A percentile compares a stretch with the other conserved stretches of the same genome.
Conservation (phyloP, 1,140 invertebrate species). For the Achatina immaculata region DNA sequence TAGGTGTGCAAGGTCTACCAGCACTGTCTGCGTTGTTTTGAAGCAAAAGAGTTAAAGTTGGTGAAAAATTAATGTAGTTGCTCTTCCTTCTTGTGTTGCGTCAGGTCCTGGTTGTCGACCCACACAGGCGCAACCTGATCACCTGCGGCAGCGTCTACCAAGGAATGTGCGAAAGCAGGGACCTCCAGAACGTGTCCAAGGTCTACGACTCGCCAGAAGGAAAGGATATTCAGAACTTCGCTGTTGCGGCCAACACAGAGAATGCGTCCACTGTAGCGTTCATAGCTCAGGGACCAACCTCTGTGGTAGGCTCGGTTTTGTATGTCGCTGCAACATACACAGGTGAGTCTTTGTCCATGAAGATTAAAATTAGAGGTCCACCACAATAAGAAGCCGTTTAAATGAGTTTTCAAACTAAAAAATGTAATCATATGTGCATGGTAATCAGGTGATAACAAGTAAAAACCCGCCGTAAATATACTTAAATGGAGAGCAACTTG, state of each 20-base stretch:
- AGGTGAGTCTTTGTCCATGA: conserved; percentile 27
- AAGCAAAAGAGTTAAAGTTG: too few species aligned
- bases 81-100: too few species aligned
- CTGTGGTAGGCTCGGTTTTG: conserved; percentile 43
- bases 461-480: too few species aligned
- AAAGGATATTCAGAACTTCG: conserved; percentile 76
- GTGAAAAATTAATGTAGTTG: too few species aligned
- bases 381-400: too few species aligned
- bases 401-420: too few species aligned
- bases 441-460: too few species aligned
- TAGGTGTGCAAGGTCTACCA: too few species aligned
- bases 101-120: conserved; percentile 86
- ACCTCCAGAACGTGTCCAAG: conserved; percentile 89
- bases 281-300: conserved; percentile 83
- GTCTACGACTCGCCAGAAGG: conserved; percentile 84
- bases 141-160: conserved; percentile 90
- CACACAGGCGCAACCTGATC: conserved; percentile 87
- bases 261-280: conserved; percentile 96
- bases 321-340: conserved; percentile 59
- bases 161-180: conserved; percentile 90
- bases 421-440: too few species aligned
- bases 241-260: conserved; percentile 94
- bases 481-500: too few species aligned
- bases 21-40: too few species aligned
- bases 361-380: too few species aligned